phyloP scores from a whole-genome alignment of 1,140 invertebrate genomes.

The Drosophila burlai region DNA sequence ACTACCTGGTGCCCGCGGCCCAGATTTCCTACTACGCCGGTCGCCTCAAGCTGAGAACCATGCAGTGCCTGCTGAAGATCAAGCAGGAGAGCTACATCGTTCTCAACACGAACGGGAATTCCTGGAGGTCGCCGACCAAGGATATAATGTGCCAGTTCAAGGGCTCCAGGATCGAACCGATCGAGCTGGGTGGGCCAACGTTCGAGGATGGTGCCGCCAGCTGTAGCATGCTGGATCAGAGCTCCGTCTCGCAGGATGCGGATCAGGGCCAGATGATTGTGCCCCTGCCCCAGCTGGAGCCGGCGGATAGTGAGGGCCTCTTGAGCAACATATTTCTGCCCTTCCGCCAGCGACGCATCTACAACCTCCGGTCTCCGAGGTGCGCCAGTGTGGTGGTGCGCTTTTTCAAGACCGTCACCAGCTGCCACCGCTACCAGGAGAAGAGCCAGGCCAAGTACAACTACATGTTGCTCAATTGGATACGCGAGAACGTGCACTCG shows the following conservation, averaged over 20 bases:
- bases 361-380: constrained; percentile 63
- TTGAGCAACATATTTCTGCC: constrained; percentile 77
- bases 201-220: constrained; percentile 44
- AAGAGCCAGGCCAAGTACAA: constrained; percentile 58
- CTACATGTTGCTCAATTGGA: constrained; percentile 64
- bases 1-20: constrained; percentile 68
- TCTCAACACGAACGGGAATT: constrained; percentile 82
- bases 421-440: constrained; percentile 71
- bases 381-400: constrained; percentile 66
- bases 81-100: constrained; percentile 59
- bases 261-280: constrained; percentile 70
- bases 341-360: constrained; percentile 69
- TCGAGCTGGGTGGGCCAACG: constrained; percentile 22
- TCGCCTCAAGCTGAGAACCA: constrained; percentile 55
- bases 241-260: constrained; percentile 9
- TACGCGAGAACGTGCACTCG: constrained; percentile 61
- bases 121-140: constrained; percentile 56
- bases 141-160: constrained; percentile 54
- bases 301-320: constrained; percentile 51
- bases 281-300: constrained; percentile 65
- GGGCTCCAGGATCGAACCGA: constrained; percentile 31
- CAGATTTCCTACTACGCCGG: constrained; percentile 82
- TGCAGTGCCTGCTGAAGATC: constrained; percentile 60
- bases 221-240: constrained; percentile 64
- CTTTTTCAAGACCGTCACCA: constrained; percentile 66